Base-by-base conservation (phyloP, 2,888 invertebrate species). In the Drosophila acutilabella region DNA sequence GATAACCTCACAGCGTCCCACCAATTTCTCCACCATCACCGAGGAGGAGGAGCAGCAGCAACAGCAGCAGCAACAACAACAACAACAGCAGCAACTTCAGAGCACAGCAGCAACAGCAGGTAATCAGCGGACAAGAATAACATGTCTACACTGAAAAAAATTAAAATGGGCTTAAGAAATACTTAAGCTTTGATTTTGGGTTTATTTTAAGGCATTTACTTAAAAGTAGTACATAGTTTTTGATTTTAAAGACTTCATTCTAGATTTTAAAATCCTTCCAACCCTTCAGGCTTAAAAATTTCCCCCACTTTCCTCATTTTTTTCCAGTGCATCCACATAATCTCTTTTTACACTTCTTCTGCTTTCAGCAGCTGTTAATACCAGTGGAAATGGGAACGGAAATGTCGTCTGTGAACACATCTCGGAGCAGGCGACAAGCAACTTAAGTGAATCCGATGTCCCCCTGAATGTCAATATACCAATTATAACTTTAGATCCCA, bases 21-120 rank as follows among this genome's bases (percentile, higher is more conserved):
- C 89, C 18, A 86, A 86, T 42, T 86, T 82, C 40, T 86, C 85
- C n/a, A 86, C 85, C 74, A 86, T 86, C 26, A 86, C 89, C 71
- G 85, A 86, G 60, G 85, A 86, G 64, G 85, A 86, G 53, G 85
- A 86, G 26, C 88, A 83, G 18, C 75, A 77, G 16, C 86, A 77
- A 11, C 54, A 62, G 36, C 64, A 78, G 26, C 87, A 74, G n/a
- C 47, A 59, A 30, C 23, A 23, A 23, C 23, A 6, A 23, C 23
- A 23, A 3, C 23, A 23, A 1, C 23, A 23, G 23, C 23, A 33
- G 33, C 33, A 1, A 5, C 30, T 33, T 0, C 30, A 30, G 78
- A 77, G 42, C 69, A 58, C 26, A 59, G 42, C 74, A 36, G 36
- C 18, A n/a, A 4, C 50, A 16, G 10, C 60, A 52, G 68, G 75